Base-by-base conservation (phyloP, 2,888 invertebrate species). In the Ophion ventricosus region DNA sequence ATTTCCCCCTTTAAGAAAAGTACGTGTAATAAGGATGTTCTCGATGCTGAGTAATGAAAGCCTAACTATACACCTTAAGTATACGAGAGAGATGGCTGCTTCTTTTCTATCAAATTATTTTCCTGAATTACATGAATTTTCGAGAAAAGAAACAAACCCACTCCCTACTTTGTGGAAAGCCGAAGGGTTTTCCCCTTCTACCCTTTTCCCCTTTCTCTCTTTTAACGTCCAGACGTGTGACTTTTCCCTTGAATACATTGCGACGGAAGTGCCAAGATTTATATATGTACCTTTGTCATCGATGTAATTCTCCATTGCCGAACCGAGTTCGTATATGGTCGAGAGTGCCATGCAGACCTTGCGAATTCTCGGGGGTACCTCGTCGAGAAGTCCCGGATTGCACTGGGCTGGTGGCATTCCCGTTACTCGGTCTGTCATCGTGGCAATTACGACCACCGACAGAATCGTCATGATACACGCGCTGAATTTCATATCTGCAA, bases 311-410 rank as follows among this genome's bases (percentile, higher is more conserved):
- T 96, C 96, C 93, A 96, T 95, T 7, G 95, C 95, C 76, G 95
- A 95, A 35, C 94, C 93, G 72, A 96, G 94, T 88, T 96, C 95
- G 67, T 95, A 94, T 93, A 96, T 95, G 87, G 95, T 96, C 89
- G 95, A 95, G n/a, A 96, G 94, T 7, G 95, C 95, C 87, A 95
- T 95, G 90, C 96, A 96, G 92, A 96, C 95, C 88, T 94, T 94
- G 87, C 95, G 94, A 67, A 96, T 95, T 88, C 95, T 95, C 35
- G 95, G 94, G 1, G 96, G 95, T 88, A 96, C 95, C 88, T 95
- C 95, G 83, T 95, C 95, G 1, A 95, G 88, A 72, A 94, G 94
- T 0, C 94, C 95, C 10, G 95, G 94, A 90, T 94, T 95, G 93
- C 96, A 96, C 85, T 95, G 95, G 2, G 94, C 94, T 56, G 95